Percentiles rank a stretch among this genome's conserved stretches.
Conservation (phyloP, 1,140 invertebrate species). For the Acyrthosiphon pisum region DNA sequence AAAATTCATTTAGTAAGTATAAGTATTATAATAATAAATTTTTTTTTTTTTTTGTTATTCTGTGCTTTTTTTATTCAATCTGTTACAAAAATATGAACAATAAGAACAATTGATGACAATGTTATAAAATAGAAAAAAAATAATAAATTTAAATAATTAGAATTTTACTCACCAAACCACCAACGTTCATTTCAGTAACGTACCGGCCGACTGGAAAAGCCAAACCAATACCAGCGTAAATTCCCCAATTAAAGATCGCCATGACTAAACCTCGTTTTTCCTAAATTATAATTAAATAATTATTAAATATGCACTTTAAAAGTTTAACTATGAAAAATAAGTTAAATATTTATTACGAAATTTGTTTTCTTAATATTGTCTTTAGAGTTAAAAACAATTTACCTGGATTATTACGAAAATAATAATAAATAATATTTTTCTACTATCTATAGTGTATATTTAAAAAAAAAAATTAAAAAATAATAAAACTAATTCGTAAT, state of each 20-base stretch:
- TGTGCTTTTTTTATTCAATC: too few relatives aligned
- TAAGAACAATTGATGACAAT: too few relatives aligned
- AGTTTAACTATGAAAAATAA: neutral
- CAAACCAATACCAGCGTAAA: constrained; percentile 92
- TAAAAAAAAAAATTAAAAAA: neutral
- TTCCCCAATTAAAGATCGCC: constrained; percentile 95
- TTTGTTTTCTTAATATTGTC: neutral
- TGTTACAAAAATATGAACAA: too few relatives aligned
- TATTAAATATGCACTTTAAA: neutral
- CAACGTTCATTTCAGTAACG: constrained; percentile 78
- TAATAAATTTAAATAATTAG: neutral
- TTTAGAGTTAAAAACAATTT: neutral
- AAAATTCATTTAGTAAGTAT: neutral
- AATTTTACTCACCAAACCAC: constrained; percentile 69
- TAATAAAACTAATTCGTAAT: neutral
- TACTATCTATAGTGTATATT: neutral
- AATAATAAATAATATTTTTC: neutral
- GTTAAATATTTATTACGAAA: neutral
- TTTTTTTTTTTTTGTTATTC: too few relatives aligned
- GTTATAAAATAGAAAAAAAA: too few relatives aligned
- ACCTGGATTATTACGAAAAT: neutral
- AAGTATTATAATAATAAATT: neutral
- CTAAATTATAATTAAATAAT: constrained; percentile 61
- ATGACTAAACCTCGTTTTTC: constrained; percentile 84
- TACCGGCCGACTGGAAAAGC: constrained; percentile 91